Base-by-base conservation (phyloP, 92 coral and sea anemone species). In the Zoanthus sociatus region DNA sequence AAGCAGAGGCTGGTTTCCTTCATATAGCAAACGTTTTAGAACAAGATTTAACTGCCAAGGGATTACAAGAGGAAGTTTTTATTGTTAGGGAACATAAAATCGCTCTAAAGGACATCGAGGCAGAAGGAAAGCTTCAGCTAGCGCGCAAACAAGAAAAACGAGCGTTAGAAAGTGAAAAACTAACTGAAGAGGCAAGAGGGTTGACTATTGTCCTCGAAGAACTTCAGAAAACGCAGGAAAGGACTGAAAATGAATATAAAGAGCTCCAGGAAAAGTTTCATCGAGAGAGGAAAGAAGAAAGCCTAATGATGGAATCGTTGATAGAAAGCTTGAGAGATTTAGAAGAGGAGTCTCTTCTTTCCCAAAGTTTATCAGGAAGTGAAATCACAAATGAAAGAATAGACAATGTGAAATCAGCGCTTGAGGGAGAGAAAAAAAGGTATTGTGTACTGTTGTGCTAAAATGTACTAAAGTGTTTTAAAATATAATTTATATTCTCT, bases 311-410 rank as follows among this genome's bases (percentile, higher is more conserved):
- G 73, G 98, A 95, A 26, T 92, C 96, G 0, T 92, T 97, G 92
- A 74, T 87, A 83, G 99, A 97, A 74, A 95, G 94, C 67, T 83
- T 95, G 8, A 90, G 92, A 70, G 98, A 95, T 83, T 89, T 95
- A 83, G 98, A 95, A 67, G 98, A 95, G 68, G 98, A 95, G 60
- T 94, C 95, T n/a, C 88, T 89, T 79, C 92, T 95, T 46, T 93
- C 96, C 32, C 91, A 90, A 77, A 95, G 96, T 87, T 83, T 95
- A 60, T 79, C 96, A 13, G 94, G 89, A 69, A 89, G 89, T 79
- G 92, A 94, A 87, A 90, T 92, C 82, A 15, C 90, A 84, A 67
- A 79, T 90, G 83, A 87, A 70, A 72, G 54, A 53, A 54, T 18
- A 47, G 78, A 32, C 51, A 74, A 79, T 37, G 88, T 66, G 76